Conservation (phyloP, 2,888 invertebrate species). For the Girardia tigrina region DNA sequence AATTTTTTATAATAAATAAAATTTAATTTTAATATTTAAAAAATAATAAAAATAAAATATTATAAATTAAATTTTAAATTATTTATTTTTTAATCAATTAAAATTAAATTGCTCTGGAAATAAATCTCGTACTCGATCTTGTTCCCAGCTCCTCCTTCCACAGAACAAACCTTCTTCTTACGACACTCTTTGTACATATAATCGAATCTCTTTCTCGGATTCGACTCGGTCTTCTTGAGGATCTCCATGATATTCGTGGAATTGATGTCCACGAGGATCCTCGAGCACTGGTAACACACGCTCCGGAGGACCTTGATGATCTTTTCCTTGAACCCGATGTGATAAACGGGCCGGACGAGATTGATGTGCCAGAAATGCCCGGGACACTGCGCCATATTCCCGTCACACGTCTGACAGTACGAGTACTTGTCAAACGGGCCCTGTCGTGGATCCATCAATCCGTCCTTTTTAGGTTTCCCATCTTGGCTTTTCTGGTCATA, state of each 20-base stretch:
- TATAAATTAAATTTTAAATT: no score
- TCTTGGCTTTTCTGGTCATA: slow-evolving; percentile 97
- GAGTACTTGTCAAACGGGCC: slow-evolving; percentile 75
- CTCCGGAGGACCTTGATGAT: slow-evolving; percentile 91
- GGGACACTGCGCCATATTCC: slow-evolving; percentile 94
- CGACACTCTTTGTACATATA: slow-evolving; percentile 95
- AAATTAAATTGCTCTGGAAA: no score
- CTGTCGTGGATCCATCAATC: slow-evolving; percentile 96
- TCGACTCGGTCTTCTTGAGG: slow-evolving; percentile 84
- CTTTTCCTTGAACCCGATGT: slow-evolving; percentile 90
- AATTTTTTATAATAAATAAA: no score
- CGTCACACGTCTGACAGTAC: slow-evolving; percentile 51
- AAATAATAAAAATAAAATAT: no score
- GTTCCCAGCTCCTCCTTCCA: slow-evolving; percentile 62
- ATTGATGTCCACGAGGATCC: slow-evolving; percentile 79
- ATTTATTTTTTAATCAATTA: no score
- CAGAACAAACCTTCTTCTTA: no score
- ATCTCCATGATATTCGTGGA: slow-evolving; percentile 84
- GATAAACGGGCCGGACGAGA: slow-evolving; percentile 91
- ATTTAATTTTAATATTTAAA: no score
- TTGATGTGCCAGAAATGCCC: slow-evolving; percentile 99
- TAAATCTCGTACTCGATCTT: slow-evolving; percentile 40
- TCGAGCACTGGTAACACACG: slow-evolving; percentile 96
- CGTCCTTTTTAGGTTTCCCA: slow-evolving; percentile 87
- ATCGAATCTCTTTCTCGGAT: slow-evolving; percentile 78